Evolutionary conservation across 2,888 invertebrate genomes (phyloP).

Genomic region (Mechanitis mazaeus): DNA sequence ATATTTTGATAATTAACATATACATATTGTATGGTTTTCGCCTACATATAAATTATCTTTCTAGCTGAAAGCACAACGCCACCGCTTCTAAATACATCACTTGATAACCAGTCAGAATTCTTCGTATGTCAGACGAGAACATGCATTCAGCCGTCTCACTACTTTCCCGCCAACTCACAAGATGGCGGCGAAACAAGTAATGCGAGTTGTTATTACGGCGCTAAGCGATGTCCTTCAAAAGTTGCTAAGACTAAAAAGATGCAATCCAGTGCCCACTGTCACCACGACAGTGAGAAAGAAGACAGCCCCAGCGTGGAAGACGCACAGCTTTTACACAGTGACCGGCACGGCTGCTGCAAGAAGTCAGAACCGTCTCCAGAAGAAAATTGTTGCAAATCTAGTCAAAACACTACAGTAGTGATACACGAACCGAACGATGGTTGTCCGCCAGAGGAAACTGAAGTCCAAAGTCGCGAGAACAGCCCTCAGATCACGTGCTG

Average conservation of each 20-base stretch:
- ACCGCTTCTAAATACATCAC: conserved; percentile 54
- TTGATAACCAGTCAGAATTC: conserved; percentile 57
- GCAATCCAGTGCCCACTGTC: conserved; percentile 39
- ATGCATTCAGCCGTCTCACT: conserved; percentile 67
- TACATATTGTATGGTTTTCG: neutral
- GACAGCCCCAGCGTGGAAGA: conserved; percentile 61
- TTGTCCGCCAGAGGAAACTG: conserved; percentile 37
- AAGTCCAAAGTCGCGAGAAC: conserved; percentile 44
- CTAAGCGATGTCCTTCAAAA: conserved; percentile 61
- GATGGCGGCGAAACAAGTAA: conserved; percentile 37
- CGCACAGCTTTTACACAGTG: conserved; percentile 49
- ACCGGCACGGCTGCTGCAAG: conserved; percentile 54
- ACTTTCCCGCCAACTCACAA: conserved; percentile 54
- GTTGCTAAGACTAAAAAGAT: conserved; percentile 52
- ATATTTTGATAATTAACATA: neutral
- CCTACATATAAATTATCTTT: conserved; percentile 23
- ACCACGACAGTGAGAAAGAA: conserved; percentile 51
- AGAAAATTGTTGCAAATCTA: conserved; percentile 39
- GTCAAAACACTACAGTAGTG: conserved; percentile 32
- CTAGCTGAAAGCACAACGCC: conserved; percentile 65
- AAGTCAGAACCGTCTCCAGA: conserved; percentile 49
- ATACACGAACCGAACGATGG: conserved; percentile 30
- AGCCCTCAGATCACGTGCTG: conserved; percentile 65
- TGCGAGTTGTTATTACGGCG: conserved; percentile 60
- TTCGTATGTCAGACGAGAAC: conserved; percentile 65